A percentile compares a stretch with the other conserved stretches of the same genome.
Evolutionary conservation across 2,113 vertebrate genomes (phyloP).

Genomic region (Numenius arquata): DNA sequence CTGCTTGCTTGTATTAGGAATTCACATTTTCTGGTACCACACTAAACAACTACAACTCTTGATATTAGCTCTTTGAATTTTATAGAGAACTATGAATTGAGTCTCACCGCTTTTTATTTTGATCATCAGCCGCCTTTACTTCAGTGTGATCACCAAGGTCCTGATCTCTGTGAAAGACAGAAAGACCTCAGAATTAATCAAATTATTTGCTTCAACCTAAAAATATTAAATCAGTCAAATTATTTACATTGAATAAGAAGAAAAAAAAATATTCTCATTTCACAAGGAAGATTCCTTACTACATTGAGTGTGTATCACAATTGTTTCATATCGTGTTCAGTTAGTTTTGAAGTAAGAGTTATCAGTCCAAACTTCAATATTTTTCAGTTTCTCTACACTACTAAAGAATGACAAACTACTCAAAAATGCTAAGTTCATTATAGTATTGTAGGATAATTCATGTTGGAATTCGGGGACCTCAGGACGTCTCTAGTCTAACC

Average conservation of each 20-base stretch:
- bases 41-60: neutral
- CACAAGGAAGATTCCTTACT: neutral
- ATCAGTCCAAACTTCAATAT: neutral
- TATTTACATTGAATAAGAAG: neutral
- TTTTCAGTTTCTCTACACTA: neutral
- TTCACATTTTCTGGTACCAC: neutral
- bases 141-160: neutral
- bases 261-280: neutral
- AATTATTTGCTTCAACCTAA: neutral
- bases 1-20: neutral
- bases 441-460: neutral
- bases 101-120: slow-evolving; percentile 42
- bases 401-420: neutral
- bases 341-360: neutral
- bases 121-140: neutral
- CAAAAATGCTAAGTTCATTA: neutral
- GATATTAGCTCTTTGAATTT: neutral
- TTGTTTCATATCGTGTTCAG: neutral
- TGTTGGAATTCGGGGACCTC: neutral
- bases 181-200: neutral
- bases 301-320: neutral
- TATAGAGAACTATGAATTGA: neutral
- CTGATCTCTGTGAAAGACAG: slow-evolving; percentile 23
- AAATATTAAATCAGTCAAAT: neutral
- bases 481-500: neutral